A percentile compares a stretch with the other conserved stretches of the same genome.
These are phyloP conservation scores for Ctenochaetus hawaiiensis DNA, from an alignment of 2,797 vertebrate species.

Conservation along the genomic window DNA sequence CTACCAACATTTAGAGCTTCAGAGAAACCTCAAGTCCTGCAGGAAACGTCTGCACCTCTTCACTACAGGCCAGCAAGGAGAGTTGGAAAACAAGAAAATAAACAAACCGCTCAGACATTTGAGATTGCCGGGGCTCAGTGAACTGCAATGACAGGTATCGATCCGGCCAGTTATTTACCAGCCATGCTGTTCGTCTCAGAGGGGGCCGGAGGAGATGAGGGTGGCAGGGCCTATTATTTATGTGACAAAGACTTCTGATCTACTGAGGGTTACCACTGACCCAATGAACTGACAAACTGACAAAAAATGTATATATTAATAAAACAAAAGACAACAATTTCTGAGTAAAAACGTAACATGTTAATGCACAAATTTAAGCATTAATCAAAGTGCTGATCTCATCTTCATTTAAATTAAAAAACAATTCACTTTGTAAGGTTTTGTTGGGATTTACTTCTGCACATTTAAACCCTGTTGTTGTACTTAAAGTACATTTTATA, in stretches of 20 bases:
- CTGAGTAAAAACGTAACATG: constrained; percentile 7
- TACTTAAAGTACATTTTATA: background rate
- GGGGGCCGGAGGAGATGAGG: constrained; percentile 48
- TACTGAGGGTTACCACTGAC: constrained; percentile 53
- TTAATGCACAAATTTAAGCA: background rate
- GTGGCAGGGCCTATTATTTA: constrained; percentile 69
- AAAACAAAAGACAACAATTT: background rate
- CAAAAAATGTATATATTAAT: background rate
- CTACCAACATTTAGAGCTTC: constrained; percentile 5
- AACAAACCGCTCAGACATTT: constrained; percentile 67
- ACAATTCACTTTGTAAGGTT: background rate
- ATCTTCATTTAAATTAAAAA: constrained; percentile 1
- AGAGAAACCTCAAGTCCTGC: constrained; percentile 16
- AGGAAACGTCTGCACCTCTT: constrained; percentile 41
- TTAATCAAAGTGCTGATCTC: background rate
- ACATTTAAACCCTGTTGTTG: background rate
- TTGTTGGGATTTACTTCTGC: background rate
- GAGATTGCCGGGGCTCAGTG: constrained; percentile 59
- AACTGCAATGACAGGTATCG: constrained; percentile 78
- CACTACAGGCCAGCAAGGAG: constrained; percentile 16
- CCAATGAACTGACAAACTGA: constrained; percentile 24
- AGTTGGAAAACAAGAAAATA: constrained; percentile 58
- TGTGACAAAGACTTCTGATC: constrained; percentile 75
- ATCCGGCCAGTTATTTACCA: constrained; percentile 78
- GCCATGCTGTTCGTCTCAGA: constrained; percentile 53